A percentile compares a stretch with the other conserved stretches of the same genome.
These are phyloP conservation scores for Tamias sibiricus DNA, from an alignment of 2,113 vertebrate genomes.

Conservation along the genomic window DNA sequence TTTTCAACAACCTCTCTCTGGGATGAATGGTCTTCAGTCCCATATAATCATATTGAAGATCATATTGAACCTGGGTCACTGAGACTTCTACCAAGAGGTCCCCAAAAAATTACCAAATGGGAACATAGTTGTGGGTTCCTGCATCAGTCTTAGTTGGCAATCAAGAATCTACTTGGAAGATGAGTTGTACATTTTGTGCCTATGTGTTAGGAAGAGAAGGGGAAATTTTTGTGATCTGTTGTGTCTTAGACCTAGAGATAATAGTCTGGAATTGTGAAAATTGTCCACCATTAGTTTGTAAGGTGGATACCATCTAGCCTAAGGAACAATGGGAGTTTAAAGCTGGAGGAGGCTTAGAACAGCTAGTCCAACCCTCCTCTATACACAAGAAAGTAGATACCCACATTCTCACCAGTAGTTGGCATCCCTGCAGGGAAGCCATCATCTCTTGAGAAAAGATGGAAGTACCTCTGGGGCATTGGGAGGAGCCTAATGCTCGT, in stretches of 20 bases:
- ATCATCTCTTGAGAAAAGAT: not conserved
- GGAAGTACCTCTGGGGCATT: not conserved
- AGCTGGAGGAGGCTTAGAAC: not conserved
- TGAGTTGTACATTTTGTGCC: not conserved
- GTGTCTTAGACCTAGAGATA: not conserved
- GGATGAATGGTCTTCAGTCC: not conserved
- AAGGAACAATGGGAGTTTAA: not conserved
- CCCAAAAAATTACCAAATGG: not conserved
- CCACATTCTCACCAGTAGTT: fast-evolving
- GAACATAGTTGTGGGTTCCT: not conserved
- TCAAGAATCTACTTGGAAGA: not conserved
- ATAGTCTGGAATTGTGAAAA: not conserved
- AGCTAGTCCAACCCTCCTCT: not conserved
- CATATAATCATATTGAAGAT: not conserved
- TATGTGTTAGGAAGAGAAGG: not conserved
- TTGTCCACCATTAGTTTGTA: not conserved
- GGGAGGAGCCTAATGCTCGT: not conserved
- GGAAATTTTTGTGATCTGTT: not conserved
- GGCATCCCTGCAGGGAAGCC: not conserved
- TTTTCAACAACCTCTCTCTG: not conserved
- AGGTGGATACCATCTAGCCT: not conserved
- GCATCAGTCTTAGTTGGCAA: not conserved
- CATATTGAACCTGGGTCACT: not conserved
- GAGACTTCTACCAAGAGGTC: not conserved
- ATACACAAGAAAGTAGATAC: not conserved